Base-by-base conservation (phyloP, 2,888 invertebrate species). In the Chloroclystis v-ata region DNA sequence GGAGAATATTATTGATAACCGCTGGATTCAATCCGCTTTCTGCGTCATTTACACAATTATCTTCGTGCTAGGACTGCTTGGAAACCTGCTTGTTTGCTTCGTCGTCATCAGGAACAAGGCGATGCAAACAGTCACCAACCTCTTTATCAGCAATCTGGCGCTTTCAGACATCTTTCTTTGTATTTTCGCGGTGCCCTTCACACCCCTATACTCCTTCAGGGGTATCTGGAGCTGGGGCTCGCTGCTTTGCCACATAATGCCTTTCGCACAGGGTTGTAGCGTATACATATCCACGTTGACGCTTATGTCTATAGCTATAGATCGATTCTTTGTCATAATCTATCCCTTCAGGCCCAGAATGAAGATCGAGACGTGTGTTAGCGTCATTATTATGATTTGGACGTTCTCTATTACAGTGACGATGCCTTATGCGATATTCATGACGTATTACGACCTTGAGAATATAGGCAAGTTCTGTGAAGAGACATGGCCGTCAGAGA, bases 201-300 rank as follows among this genome's bases (percentile, higher is more conserved):
- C 99, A 0, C 98, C 99, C 0, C 86, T 98, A 0, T 97, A 98
- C 75, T 95, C 96, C 0, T 98, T 98, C 71, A 90, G 96, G 59
- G 94, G 93, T 3, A 91, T 93, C 37, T 99, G 99, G 99, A 92
- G 96, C 33, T 98, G 98, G 85, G 99, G 99, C 0, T 90, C 92
- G 14, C 89, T 93, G 0, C 89, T 98, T 53, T 99, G 99, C 73
- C 97, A 98, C 77, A 87, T 98, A 65, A 95, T 98, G 52, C 95
- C 98, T 43, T 97, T 95, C 80, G 95, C 97, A 47, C 97, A 97
- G 80, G 98, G 97, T 43, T 95, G 96, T 67, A 97, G 97, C 75
- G 97, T 99, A 60, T 99, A 98, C 90, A 97, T 99, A 71, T 97
- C 97, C 52, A 98, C 98, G 0, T 89, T 99, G 65, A 99, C 99